Evolutionary conservation across 2,888 invertebrate genomes (phyloP).

Genomic region (Neocrepidodera transversa): DNA sequence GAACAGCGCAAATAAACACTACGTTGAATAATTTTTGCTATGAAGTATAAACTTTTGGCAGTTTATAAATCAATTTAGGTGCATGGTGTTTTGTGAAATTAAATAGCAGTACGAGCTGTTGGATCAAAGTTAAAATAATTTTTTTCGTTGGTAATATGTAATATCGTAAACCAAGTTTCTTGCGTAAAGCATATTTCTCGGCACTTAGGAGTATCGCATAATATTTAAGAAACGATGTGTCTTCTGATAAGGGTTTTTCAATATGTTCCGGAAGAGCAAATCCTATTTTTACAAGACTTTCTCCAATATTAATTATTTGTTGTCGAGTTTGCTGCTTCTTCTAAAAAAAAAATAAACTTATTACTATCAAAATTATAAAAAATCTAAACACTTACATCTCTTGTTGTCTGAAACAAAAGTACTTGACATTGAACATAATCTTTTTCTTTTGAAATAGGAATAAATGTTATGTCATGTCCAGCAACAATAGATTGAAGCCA

Average conservation of each 20-base stretch:
- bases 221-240: slow-evolving; percentile 56
- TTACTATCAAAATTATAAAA: not conserved
- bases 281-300: slow-evolving; percentile 63
- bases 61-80: slow-evolving; percentile 17
- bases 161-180: slow-evolving; percentile 63
- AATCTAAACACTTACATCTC: slow-evolving; percentile 45
- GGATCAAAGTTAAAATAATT: slow-evolving; percentile 35
- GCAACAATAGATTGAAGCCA: slow-evolving; percentile 60
- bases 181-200: slow-evolving; percentile 60
- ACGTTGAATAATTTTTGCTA: slow-evolving; percentile 49
- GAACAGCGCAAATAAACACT: slow-evolving; percentile 47
- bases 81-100: slow-evolving; percentile 4
- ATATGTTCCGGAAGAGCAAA: slow-evolving; percentile 78
- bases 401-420: slow-evolving; percentile 51
- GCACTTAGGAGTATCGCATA: slow-evolving; percentile 58
- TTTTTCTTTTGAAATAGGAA: slow-evolving; percentile 57
- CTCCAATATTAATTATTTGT: slow-evolving; percentile 62
- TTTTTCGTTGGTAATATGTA: slow-evolving; percentile 58
- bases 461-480: slow-evolving; percentile 57
- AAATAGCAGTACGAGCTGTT: slow-evolving; percentile 22
- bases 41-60: slow-evolving; percentile 37
- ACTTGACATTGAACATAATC: slow-evolving; percentile 62
- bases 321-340: slow-evolving; percentile 43
- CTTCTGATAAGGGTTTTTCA: slow-evolving; percentile 67
- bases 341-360: slow-evolving; percentile 22